A percentile compares a stretch with the other conserved stretches of the same genome.
phyloP scores from a whole-genome alignment of 2,797 vertebrate species.

The Pitangus sulphuratus region DNA sequence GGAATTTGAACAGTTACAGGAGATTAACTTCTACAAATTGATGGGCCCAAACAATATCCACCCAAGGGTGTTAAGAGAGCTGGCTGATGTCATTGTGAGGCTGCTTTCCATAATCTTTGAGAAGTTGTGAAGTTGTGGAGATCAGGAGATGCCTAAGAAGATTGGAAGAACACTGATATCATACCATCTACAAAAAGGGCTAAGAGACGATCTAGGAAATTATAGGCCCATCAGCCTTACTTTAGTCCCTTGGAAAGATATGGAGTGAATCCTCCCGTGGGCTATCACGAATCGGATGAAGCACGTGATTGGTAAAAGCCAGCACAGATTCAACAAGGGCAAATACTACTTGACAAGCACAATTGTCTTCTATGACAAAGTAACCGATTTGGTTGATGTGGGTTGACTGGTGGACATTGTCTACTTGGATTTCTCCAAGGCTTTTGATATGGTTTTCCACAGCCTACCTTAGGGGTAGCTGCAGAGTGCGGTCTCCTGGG shows the following conservation, averaged over 20 bases:
- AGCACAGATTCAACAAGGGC: neutral
- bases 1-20: neutral
- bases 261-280: neutral
- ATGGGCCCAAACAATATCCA: neutral
- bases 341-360: neutral
- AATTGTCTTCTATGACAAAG: neutral
- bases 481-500: neutral
- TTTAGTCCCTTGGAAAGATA: neutral
- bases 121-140: neutral
- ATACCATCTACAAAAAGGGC: neutral
- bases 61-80: too few relatives aligned
- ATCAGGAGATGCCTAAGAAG: neutral
- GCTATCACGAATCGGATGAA: neutral
- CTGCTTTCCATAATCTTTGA: neutral
- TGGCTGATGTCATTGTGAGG: neutral
- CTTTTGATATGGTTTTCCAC: neutral
- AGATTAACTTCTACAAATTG: neutral
- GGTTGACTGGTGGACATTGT: accelerated
- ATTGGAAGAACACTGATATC: neutral
- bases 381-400: neutral
- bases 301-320: neutral
- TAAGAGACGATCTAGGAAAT: neutral
- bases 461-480: neutral
- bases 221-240: neutral
- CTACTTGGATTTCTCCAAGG: neutral